These are phyloP conservation scores for Patella depressa DNA, from an alignment of 2,888 invertebrate species.

Conservation along the genomic window DNA sequence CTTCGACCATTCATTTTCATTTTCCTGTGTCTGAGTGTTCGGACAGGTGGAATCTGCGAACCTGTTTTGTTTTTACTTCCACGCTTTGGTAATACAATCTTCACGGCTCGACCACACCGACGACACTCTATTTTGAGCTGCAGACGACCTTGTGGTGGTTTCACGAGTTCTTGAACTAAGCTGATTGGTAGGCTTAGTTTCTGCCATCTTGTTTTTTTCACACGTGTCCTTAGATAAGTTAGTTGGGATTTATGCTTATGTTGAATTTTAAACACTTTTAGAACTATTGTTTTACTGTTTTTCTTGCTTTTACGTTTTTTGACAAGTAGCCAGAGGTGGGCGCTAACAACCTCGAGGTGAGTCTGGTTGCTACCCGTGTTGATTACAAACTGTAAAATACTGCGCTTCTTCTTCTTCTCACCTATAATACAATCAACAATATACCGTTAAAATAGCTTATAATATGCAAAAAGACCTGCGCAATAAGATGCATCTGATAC, in stretches of 20 bases:
- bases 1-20: not conserved
- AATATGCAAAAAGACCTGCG: too few species aligned
- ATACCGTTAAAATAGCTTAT: too few species aligned
- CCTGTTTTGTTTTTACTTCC: not conserved
- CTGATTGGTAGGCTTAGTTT: conserved; percentile 32
- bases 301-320: conserved; percentile 14
- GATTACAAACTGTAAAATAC: conserved; percentile 19
- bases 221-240: conserved; percentile 31
- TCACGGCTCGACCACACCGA: conserved; percentile 24
- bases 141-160: conserved; percentile 15
- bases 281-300: conserved; percentile 13
- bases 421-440: not conserved
- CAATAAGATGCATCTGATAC: too few species aligned
- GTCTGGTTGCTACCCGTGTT: conserved; percentile 14
- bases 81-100: conserved; percentile 17
- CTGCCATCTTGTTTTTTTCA: conserved; percentile 33
- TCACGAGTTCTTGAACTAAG: conserved; percentile 26
- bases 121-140: conserved; percentile 28
- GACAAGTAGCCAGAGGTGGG: conserved; percentile 23
- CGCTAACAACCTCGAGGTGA: conserved; percentile 21
- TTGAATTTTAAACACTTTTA: conserved; percentile 23
- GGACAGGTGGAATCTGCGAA: not conserved
- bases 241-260: conserved; percentile 21
- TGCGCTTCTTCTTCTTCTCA: not conserved
- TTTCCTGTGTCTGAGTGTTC: not conserved